Evolutionary conservation across 1,140 invertebrate species (phyloP).

Genomic region (Dolichoris vasculosae): DNA sequence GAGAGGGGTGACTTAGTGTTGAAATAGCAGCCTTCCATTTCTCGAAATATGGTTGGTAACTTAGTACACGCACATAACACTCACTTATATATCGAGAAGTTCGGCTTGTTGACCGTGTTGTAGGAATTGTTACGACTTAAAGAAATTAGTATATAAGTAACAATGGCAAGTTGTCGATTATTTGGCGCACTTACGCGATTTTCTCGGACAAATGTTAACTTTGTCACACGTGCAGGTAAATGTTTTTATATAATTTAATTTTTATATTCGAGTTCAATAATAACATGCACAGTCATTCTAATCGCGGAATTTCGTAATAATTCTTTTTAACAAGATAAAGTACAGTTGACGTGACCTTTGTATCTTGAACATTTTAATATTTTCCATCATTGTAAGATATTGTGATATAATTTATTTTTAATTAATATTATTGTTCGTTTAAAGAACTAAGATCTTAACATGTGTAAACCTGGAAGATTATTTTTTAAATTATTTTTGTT

Average conservation of each 20-base stretch:
- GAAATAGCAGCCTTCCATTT: background rate
- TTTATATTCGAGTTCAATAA: background rate
- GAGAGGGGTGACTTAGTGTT: background rate
- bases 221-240: slow-evolving; percentile 68
- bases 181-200: slow-evolving; percentile 65
- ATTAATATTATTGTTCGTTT: background rate
- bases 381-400: background rate
- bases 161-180: slow-evolving; percentile 69
- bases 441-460: background rate
- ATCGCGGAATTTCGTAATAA: slow-evolving; percentile 38
- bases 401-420: background rate
- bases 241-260: slow-evolving; percentile 34
- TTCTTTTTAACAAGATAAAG: slow-evolving; percentile 17
- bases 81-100: background rate
- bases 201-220: slow-evolving; percentile 63
- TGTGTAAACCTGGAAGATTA: too few relatives aligned
- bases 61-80: background rate
- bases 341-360: slow-evolving; percentile 4
- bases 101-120: background rate
- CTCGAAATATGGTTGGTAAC: background rate
- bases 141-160: slow-evolving; percentile 42
- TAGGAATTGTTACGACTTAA: background rate
- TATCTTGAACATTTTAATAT: slow-evolving; percentile 10
- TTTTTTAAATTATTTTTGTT: background rate
- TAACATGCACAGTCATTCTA: slow-evolving; percentile 42